Evolutionary conservation across 2,113 vertebrate genomes (phyloP), one percentile per base, ranked within the genome.

Genomic region (Leucopternis melanops): DNA sequence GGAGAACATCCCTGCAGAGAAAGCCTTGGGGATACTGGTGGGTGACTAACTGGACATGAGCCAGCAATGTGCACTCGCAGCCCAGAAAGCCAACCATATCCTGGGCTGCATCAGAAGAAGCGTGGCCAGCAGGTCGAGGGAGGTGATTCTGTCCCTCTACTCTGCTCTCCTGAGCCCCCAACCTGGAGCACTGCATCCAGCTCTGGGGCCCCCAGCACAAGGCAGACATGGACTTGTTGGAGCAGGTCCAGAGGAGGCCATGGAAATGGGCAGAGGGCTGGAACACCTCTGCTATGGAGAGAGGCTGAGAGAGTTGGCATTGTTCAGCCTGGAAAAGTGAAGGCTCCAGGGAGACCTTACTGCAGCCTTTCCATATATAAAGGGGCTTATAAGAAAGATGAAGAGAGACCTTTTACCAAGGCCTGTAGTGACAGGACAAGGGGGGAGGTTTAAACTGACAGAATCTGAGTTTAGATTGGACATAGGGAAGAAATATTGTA

Each of bases 61-160:
- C 45, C 4, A 3, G 10, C 49, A n/a, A 11, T 14, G 13, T 34
- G 23, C 5, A 2, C 47, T 52, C 2, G 1, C 47, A 42, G 36
- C 75, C 38, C 32, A 55, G 32, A 44, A 80, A 10, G 25, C 27
- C n/a, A 18, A 5, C 16, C 3, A 0, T 17, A 12, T 10, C 19
- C 74, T 62, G 74, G 34, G 74, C 57, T 31, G 29, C 20, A 4
- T 7, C n/a, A 50, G 49, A 10, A 73, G 27, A 8, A 22, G 8
- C 6, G 8, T 36, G 27, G n/a, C 4, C 19, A 45, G 65, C 65
- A 32, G 42, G 42, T 10, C 9, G 1, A 32, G 19, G 42, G 29
- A 25, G 34, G 67, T 7, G 34, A 50, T 32, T 63, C 45, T 42
- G 11, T 62, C 38, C 11, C 50, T 29, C 78, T 27, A 3, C 27